Evolutionary conservation across 2,797 vertebrate genomes (phyloP), one percentile per base, ranked within the genome.

Genomic region (Acipenser transmontanus): DNA sequence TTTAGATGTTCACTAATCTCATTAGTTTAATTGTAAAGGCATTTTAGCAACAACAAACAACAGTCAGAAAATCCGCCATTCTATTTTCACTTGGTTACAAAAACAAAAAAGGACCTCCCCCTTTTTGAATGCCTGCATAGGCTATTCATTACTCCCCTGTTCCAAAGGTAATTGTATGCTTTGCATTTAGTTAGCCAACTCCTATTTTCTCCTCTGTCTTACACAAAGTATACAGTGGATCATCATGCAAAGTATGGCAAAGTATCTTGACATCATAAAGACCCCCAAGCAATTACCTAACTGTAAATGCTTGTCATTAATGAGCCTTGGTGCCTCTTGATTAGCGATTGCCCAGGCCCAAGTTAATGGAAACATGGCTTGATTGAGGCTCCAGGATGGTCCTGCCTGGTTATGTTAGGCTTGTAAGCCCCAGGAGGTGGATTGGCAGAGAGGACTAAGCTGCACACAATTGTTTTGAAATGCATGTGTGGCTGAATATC

Each of bases 301-400:
- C 3, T 34, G 34, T 34, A 34, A 34, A 34, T 34, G 34, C 34
- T 3, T 34, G 34, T 34, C 34, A 34, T 34, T 34, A 34, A 34
- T 34, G 34, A 34, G 34, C 34, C 34, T 34, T 1, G 2, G 34
- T 85, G 91, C 92, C 89, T 91, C 84, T 77, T 90, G 89, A 93
- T 93, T 89, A 89, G 85, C 68, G 73, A 78, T 72, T 66, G 77
- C 79, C 72, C 64, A 85, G 81, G 74, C 73, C 76, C 34, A 81
- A 85, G 91, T 91, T 92, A 91, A 94, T 94, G 89, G 88, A 85
- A 90, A 87, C 76, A 85, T 84, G 76, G 83, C 80, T 81, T 81
- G 78, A 85, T 81, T 77, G 77, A 77, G 79, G 72, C 73, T 65
- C 74, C 60, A 70, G 84, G 82, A 82, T 83, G 84, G 83, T 78